Evolutionary conservation across 1,140 invertebrate genomes (phyloP).

Genomic region (Lepidurus couesii): DNA sequence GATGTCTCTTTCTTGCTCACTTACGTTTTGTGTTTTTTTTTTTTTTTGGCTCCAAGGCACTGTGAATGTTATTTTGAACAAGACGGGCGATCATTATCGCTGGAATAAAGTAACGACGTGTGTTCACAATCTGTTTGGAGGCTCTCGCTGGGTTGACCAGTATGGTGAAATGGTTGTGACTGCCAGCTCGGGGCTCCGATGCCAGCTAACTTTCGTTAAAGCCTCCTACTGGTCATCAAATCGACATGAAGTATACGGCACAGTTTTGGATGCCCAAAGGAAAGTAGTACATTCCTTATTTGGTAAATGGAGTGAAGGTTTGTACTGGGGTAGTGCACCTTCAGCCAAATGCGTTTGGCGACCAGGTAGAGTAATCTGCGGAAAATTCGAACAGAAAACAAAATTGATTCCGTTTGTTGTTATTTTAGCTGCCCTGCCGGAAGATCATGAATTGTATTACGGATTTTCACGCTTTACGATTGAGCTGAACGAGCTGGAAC

Average conservation of each 20-base stretch:
- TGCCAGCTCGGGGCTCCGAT: slow-evolving; percentile 54
- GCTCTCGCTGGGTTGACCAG: slow-evolving; percentile 77
- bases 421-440: slow-evolving; percentile 62
- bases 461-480: slow-evolving; percentile 80
- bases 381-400: slow-evolving; percentile 18
- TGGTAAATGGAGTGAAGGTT: slow-evolving; percentile 73
- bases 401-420: slow-evolving; percentile 24
- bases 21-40: slow-evolving; percentile 29
- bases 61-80: slow-evolving; percentile 48
- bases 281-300: slow-evolving; percentile 60
- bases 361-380: slow-evolving; percentile 50
- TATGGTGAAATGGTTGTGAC: slow-evolving; percentile 74
- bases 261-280: slow-evolving; percentile 53
- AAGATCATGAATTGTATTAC: slow-evolving; percentile 73
- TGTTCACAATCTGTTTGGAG: slow-evolving; percentile 76
- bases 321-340: slow-evolving; percentile 67
- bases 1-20: slow-evolving; percentile 31
- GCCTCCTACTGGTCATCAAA: slow-evolving; percentile 73
- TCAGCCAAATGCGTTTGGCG: slow-evolving; percentile 68
- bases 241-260: slow-evolving; percentile 68
- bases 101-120: slow-evolving; percentile 87
- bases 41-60: slow-evolving; percentile 41
- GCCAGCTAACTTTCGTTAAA: slow-evolving; percentile 77
- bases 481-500: slow-evolving; percentile 72
- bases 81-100: slow-evolving; percentile 59